Base-by-base conservation (phyloP, 2,888 invertebrate genomes). In the Hipparchia sbordonii region DNA sequence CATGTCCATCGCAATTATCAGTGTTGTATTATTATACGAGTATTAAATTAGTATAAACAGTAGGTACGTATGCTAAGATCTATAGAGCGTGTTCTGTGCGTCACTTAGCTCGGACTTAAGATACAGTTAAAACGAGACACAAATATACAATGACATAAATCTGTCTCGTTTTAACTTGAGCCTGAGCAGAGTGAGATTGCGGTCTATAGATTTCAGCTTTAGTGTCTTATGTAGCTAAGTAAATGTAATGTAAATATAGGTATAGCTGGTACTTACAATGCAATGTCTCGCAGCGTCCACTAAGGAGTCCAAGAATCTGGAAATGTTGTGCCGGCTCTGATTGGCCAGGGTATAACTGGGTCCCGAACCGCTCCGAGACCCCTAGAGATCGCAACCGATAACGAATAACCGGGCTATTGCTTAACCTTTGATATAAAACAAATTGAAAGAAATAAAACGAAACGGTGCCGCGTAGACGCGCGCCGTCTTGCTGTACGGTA, bases 371-470 rank as follows among this genome's bases (percentile, higher is more conserved):
- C 84, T 85, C 88, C 89, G 82, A 86, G 86, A 84, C 86, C 86
- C 87, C 86, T 79, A 78, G 79, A 79, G 85, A 85, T 82, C 87
- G 87, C 86, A 88, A 90, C 81, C 82, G 83, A 87, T 86, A 81
- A 85, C 84, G 82, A 85, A 81, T 82, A 76, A 83, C 84, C 79
- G 82, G 90, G 81, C 84, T 92, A 91, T 90, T 89, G 89, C 85
- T 90, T 92, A 93, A 85, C 93, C 93, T 87, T 93, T 93, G 80
- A 93, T 91, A 77, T 93, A 93, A 91, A 93, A 93, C 82, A 93
- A 93, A 93, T 80, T 87, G 89, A 88, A 93, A 87, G 86, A 90
- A 93, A 90, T 82, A 91, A 91, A 93, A 93, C 91, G 92, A 85
- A 93, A 91, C 87, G 91, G 91, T 84, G 81, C 81, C 74, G 83